These are phyloP conservation scores for Odocoileus virginianus DNA, from an alignment of 2,113 vertebrate genomes.

Conservation along the genomic window DNA sequence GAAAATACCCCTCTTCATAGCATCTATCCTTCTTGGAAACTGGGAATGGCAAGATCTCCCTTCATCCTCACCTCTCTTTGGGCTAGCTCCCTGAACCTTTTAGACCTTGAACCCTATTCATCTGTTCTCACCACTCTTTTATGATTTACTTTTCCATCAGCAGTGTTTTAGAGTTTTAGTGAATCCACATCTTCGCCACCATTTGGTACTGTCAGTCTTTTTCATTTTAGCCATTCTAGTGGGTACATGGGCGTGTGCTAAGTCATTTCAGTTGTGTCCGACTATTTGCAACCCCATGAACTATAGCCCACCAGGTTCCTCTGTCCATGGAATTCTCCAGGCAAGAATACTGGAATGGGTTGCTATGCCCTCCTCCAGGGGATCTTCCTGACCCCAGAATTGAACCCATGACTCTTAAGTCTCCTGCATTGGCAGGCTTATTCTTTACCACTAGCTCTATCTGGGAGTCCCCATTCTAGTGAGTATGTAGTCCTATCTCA, in stretches of 20 bases:
- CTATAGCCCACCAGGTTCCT: neutral
- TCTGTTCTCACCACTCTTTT: neutral
- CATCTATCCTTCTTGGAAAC: neutral
- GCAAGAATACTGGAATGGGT: neutral
- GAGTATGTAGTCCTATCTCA: neutral
- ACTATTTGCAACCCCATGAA: neutral
- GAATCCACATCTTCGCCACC: neutral
- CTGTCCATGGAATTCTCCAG: neutral
- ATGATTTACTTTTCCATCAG: neutral
- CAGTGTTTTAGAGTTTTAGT: neutral
- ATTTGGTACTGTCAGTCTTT: neutral
- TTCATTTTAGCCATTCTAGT: neutral
- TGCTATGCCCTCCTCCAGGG: neutral
- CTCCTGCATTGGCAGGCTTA: neutral
- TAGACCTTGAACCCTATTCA: neutral
- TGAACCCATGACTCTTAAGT: neutral
- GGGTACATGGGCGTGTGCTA: neutral
- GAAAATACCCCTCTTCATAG: neutral
- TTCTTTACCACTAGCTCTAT: neutral
- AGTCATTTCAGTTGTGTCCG: neutral
- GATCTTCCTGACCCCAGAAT: neutral
- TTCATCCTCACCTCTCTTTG: neutral
- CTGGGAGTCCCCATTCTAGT: neutral
- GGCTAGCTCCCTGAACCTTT: neutral
- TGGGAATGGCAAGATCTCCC: neutral